Base-by-base conservation (phyloP, 2,888 invertebrate species). In the Ormyrus thymus region DNA sequence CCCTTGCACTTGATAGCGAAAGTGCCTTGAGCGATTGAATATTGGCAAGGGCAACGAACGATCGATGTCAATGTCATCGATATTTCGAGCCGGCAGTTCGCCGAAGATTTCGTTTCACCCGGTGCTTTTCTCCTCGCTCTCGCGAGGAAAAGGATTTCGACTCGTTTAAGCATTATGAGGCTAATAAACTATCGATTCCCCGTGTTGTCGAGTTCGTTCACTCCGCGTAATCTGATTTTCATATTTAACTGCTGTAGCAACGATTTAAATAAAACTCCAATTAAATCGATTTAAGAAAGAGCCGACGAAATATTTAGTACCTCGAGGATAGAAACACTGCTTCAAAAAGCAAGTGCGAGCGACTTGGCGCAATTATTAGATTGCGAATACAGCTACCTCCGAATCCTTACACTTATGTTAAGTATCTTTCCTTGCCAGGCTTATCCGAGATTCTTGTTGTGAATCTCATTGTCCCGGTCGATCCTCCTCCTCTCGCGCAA, bases 21-120 rank as follows among this genome's bases (percentile, higher is more conserved):
- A 76, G 76, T 69, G 68, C 55, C 11, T n/a, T 11, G 43, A 10
- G 46, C 48, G 69, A 15, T 13, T 15, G 15, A 29, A 45, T 8
- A 6, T 9, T 59, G 6, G 7, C 13, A 66, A 66, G 72, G 56
- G 73, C 73, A 73, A 68, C 50, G 73, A 62, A 78, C 78, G 72
- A 72, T 66, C 66, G 62, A 68, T 61, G 55, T 56, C 68, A 78
- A 78, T 78, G 68, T 62, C 65, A 70, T 13, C 15, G 65, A 71
- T 65, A 71, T 58, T 65, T 64, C 29, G 58, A 46, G 7, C 29
- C 29, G 29, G 29, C 29, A 29, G 29, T 29, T 29, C 29, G 29
- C 29, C 29, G 29, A 29, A 29, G 29, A 1, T 29, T 29, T 29
- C 29, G 29, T 29, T 29, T 29, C 29, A 29, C 1, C 29, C 3